Evolutionary conservation across 1,140 invertebrate genomes (phyloP).

Genomic region (Carcinoscorpius rotundicauda): DNA sequence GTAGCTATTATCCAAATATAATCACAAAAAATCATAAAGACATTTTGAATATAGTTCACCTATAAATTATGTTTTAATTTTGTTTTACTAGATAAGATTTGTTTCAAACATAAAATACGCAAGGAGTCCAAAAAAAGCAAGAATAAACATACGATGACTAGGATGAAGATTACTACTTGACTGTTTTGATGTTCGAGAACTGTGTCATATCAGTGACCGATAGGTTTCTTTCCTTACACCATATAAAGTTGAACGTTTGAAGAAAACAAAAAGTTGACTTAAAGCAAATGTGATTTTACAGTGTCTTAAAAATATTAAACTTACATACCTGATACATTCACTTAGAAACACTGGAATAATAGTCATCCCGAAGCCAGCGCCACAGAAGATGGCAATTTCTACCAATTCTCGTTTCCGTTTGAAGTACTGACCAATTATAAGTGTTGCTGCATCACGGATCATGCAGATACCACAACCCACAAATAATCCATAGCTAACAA

Average conservation of each 20-base stretch:
- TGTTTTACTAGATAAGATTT: no score
- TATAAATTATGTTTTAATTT: no score
- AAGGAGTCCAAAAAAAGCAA: no score
- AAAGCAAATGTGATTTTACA: not conserved
- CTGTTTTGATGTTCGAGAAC: no score
- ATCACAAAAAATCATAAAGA: no score
- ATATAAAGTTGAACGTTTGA: not conserved
- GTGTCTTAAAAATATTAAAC: not conserved
- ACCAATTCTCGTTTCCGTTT: conserved; percentile 71
- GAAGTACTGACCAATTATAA: conserved; percentile 84
- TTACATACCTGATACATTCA: conserved; percentile 62
- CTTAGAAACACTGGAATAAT: conserved; percentile 65
- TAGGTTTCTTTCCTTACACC: no score
- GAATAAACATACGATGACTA: no score
- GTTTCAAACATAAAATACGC: no score
- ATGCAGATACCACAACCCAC: conserved; percentile 1
- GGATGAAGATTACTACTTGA: no score
- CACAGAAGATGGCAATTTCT: conserved; percentile 79
- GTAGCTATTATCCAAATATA: no score
- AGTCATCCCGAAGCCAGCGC: conserved; percentile 69
- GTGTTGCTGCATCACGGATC: conserved; percentile 63
- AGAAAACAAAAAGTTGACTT: not conserved
- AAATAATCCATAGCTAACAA: conserved; percentile 29
- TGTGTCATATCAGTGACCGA: no score
- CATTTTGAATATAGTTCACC: no score